Percentiles rank a stretch among this genome's conserved stretches.
phyloP scores from a whole-genome alignment of 2,888 invertebrate species.

The Eupithecia insigniata region DNA sequence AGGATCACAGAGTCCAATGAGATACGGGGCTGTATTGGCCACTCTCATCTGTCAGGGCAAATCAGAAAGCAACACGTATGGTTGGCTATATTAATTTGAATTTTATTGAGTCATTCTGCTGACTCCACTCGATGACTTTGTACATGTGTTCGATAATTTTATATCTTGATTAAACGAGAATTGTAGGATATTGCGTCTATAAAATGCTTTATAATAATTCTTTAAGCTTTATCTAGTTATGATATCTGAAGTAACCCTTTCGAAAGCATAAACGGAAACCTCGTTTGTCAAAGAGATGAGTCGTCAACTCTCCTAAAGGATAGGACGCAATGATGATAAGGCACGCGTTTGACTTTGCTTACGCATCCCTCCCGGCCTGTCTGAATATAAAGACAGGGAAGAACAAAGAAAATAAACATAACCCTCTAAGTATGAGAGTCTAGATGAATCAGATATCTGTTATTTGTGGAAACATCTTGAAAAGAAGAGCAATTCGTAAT shows the following conservation, averaged over 20 bases:
- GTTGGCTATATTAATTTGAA: background rate
- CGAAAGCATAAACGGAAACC: slow-evolving; percentile 11
- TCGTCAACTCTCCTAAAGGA: slow-evolving; percentile 24
- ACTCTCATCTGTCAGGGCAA: background rate
- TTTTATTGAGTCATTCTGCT: background rate
- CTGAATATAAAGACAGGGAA: slow-evolving; percentile 17
- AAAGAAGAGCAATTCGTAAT: background rate
- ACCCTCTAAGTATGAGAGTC: background rate
- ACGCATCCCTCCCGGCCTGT: slow-evolving; percentile 21
- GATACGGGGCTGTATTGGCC: slow-evolving; percentile 1
- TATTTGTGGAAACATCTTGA: background rate
- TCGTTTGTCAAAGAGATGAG: slow-evolving; percentile 23
- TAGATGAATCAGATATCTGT: background rate
- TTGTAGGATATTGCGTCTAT: background rate
- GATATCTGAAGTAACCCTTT: background rate
- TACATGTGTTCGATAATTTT: background rate
- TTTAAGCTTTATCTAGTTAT: background rate
- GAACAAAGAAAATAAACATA: slow-evolving; percentile 21
- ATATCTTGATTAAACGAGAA: background rate
- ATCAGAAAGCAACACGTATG: background rate
- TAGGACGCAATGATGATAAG: slow-evolving; percentile 30
- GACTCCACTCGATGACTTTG: background rate
- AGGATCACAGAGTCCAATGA: background rate
- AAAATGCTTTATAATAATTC: background rate
- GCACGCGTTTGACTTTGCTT: slow-evolving; percentile 27